Percentiles rank a stretch among this genome's conserved stretches.
Evolutionary conservation across 2,888 invertebrate genomes (phyloP).

Genomic region (Melanargia galathea): DNA sequence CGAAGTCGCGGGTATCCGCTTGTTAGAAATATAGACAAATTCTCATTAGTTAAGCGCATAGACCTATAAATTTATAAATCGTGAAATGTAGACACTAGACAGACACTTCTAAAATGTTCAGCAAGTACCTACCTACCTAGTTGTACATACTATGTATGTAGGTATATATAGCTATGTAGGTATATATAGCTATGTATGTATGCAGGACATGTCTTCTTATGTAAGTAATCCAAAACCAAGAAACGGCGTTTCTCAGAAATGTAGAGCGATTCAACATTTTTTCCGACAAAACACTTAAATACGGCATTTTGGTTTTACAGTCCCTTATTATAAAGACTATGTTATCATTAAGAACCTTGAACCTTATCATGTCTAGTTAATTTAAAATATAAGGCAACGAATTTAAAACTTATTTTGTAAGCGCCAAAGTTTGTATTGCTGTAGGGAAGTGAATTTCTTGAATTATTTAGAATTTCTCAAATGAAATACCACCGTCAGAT

Average conservation of each 20-base stretch:
- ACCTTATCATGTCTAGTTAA: too few species aligned
- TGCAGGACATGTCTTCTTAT: background rate
- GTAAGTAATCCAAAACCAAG: conserved; percentile 6
- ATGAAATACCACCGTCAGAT: background rate
- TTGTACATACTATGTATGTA: too few species aligned
- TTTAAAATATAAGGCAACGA: too few species aligned
- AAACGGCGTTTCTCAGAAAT: conserved; percentile 4
- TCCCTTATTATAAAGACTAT: background rate
- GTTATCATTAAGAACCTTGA: background rate
- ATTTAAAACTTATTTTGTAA: background rate
- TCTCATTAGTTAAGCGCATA: too few species aligned
- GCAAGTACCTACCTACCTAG: too few species aligned
- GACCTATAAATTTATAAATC: background rate
- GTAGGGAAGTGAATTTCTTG: background rate
- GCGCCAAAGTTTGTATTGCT: background rate
- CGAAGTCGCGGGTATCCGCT: too few species aligned
- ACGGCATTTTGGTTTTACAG: background rate
- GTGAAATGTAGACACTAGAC: conserved; percentile 3
- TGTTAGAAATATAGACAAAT: too few species aligned
- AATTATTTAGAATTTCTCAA: background rate
- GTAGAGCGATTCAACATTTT: background rate
- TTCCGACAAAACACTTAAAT: background rate
- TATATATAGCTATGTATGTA: too few species aligned
- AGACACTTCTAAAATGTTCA: background rate
- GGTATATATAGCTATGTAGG: too few species aligned